Base-by-base conservation (phyloP, 1,140 invertebrate species). In the Matsumurasca onukii region DNA sequence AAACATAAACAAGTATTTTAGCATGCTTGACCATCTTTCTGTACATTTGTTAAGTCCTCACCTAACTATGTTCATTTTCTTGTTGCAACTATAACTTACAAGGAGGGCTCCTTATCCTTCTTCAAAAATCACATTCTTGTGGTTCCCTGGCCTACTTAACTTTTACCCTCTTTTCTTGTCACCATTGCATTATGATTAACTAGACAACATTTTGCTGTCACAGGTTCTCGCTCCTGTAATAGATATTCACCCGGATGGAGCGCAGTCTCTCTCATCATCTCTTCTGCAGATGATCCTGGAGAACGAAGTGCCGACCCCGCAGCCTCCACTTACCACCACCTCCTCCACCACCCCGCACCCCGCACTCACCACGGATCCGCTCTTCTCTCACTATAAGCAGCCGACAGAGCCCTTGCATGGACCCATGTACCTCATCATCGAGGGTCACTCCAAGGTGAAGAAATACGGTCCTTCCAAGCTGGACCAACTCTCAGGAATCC, bases 361-460 rank as follows among this genome's bases (percentile, higher is more conserved):
- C 20, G 29, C 59, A 2, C 57, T 66, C 27, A 85, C 81, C 31
- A 85, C 80, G 0, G 82, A 86, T 74, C 81, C 82, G 0, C 75
- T 85, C 2, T 85, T 85, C 68, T 84, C 85, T 69, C 86, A 88
- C 68, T 84, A 85, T 59, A 89, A 88, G 71, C 84, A 88, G 73
- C 86, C 87, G 1, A 81, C 80, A 0, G 86, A 87, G 72, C 82
- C 85, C 0, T 77, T 89, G 0, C 75, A 81, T 34, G 83, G 86
- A 2, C 88, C 90, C 1, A 85, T 89, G 82, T 91, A 91, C 74
- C 80, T 91, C 9, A 91, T 92, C 25, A 92, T 92, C 72, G 89
- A 92, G 78, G 90, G 90, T 0, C 90, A 92, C 75, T 91, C 90
- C 0, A 91, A 91, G 79, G 90, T 92, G 0, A 91, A 91, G 79